These are phyloP conservation scores for Montipora foliosa DNA, from an alignment of 64 coral and sea anemone genomes.

Conservation along the genomic window DNA sequence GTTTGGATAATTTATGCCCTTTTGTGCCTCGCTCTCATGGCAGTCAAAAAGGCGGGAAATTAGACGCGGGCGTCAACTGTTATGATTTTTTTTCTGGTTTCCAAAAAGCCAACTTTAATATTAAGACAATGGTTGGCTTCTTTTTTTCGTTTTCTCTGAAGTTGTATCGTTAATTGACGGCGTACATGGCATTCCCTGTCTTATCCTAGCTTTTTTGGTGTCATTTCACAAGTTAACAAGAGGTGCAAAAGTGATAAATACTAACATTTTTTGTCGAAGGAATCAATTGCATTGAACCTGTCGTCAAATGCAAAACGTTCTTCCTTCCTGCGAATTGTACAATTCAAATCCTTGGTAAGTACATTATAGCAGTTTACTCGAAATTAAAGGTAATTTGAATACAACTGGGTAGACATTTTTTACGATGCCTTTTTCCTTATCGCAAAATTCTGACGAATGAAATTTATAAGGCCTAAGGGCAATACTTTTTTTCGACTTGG, in stretches of 20 bases:
- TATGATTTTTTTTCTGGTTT: not conserved
- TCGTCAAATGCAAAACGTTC: constrained; percentile 79
- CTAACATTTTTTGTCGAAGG: no score
- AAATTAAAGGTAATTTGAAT: no score
- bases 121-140: no score
- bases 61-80: not conserved
- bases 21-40: not conserved
- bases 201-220: no score
- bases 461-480: no score
- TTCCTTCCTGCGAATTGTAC: constrained; percentile 84
- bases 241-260: not conserved
- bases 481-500: no score
- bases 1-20: no score
- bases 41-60: constrained; percentile 7
- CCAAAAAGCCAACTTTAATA: not conserved
- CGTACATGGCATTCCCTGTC: no score
- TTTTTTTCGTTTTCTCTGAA: no score
- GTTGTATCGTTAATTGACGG: no score
- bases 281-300: not conserved
- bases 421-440: no score
- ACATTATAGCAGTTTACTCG: not conserved
- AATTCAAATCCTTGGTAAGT: constrained; percentile 91
- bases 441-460: no score
- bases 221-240: not conserved
- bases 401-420: not conserved